Conservation (phyloP, 2,797 vertebrate species). For the Epinephelus awoara region DNA sequence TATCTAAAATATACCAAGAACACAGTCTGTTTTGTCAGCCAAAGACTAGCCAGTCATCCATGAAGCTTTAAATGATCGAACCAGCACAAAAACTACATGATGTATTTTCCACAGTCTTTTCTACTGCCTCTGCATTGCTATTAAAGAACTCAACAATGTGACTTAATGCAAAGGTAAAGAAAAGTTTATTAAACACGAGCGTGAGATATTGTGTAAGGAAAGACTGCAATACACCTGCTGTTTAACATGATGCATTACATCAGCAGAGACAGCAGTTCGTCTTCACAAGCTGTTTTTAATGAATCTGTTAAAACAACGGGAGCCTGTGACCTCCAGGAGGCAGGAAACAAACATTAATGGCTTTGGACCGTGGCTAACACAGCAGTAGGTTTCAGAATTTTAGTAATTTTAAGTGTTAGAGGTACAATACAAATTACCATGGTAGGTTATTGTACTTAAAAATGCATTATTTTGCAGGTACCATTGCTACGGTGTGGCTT, state of each 20-base stretch:
- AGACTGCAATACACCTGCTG: not conserved
- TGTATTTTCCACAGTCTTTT: not conserved
- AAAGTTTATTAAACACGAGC: not conserved
- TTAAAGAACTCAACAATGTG: not conserved
- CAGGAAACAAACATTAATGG: not conserved
- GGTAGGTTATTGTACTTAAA: not conserved
- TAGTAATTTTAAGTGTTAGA: not conserved
- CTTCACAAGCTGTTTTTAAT: slow-evolving; percentile 5
- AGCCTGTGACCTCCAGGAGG: not conserved
- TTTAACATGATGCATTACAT: not conserved
- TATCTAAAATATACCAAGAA: not conserved
- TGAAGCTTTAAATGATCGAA: not conserved
- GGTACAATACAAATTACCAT: not conserved
- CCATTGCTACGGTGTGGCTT: rapidly evolving
- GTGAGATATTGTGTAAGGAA: not conserved
- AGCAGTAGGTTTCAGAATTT: not conserved
- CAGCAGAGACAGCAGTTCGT: not conserved
- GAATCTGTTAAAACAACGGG: not conserved
- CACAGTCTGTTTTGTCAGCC: not conserved
- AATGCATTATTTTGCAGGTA: not conserved
- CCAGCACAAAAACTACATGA: not conserved
- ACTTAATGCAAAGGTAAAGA: not conserved
- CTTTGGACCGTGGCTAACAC: not conserved
- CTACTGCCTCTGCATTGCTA: not conserved
- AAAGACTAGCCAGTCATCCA: not conserved